Evolutionary conservation across 2,797 vertebrate species (phyloP), one percentile per base, ranked within the genome.

Genomic region (Sparus aurata): DNA sequence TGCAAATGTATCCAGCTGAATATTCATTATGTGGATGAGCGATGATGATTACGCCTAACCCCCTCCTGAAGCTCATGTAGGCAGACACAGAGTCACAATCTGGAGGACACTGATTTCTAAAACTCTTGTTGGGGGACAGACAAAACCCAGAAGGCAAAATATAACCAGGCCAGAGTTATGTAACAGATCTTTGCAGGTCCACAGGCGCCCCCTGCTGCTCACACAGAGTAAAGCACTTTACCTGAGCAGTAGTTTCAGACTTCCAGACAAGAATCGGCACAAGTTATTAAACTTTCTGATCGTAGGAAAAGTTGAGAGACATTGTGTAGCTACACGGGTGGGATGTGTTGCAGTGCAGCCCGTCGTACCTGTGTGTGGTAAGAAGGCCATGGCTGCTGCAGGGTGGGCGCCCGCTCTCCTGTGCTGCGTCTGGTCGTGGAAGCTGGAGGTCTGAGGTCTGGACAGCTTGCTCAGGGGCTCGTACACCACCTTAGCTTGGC

Each of bases 381-480:
- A 77, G 67, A 96, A 96, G 52, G 94, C 88, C 90, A 94, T 67
- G 90, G 91, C 64, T 25, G 95, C 89, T 50, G 92, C 47, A 25
- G 96, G 92, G 17, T 93, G 83, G 83, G 89, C 50, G 2, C 93
- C 50, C 47, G 81, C 72, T 77, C 70, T 95, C 50, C 75, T 84
- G 85, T 88, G 95, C 92, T 59, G 92, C 0, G 77, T 93, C 85
- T 91, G 94, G 5, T 93, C 90, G 71, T 93, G 90, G 72, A 96
- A 92, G 16, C 92, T 89, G 2, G 88, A 70, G 67, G 86, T 62
- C 34, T 78, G 91, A 13, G 91, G 88, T 73, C 95, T 91, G 78
- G 95, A 91, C 69, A 95, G 75, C 93, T 97, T 99, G 92, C 91
- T 82, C 45, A 92, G 86, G 23, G 93, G 91, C 87, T 95, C 94